Evolutionary conservation across 2,888 invertebrate species (phyloP), one percentile per base, ranked within the genome.

Genomic region (Mythimna impura): DNA sequence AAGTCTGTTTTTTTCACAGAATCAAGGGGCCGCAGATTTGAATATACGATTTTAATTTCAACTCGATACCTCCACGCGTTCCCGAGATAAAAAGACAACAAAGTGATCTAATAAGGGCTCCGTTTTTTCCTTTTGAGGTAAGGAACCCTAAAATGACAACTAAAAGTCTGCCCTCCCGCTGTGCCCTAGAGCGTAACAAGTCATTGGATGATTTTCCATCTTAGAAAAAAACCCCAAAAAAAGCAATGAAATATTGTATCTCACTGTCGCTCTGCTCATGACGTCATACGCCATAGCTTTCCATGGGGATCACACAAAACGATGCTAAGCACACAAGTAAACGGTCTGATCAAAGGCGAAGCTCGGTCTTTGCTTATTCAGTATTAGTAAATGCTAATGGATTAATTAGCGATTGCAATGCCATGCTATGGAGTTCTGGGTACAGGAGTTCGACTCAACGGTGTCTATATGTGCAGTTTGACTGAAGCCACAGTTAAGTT

Each of bases 371-470:
- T 66, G 77, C 50, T 71, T 71, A 58, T 66, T 62, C 52, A 79
- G 47, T 73, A 76, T 54, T 30, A 58, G n/a, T 73, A 63, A 66
- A 50, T 66, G 57, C 62, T 72, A 79, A 73, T 73, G 62, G 63
- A 79, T 77, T 79, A 54, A 63, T 66, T 66, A 63, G 25, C 20
- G 22, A 71, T 64, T 71, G 78, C 71, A 71, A 50, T 17, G 58
- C 58, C 17, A 67, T 50, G 14, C 22, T 30, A 55, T 61, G 55
- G 40, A 77, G 22, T 62, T 20, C 6, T 30, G 22, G n/a, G 25
- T 25, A 47, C 36, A 1, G 14, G 20, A 75, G 34, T n/a, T 52
- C 4, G 52, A 40, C 6, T 75, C 3, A 52, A 17, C 52, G 22
- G 20, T 34, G 14, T 7, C 10, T 63, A 25, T 40, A n/a, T 14